Percentiles rank a stretch among this genome's conserved stretches.
Conservation (phyloP, 2,888 invertebrate species). For the Drosophila cracens region DNA sequence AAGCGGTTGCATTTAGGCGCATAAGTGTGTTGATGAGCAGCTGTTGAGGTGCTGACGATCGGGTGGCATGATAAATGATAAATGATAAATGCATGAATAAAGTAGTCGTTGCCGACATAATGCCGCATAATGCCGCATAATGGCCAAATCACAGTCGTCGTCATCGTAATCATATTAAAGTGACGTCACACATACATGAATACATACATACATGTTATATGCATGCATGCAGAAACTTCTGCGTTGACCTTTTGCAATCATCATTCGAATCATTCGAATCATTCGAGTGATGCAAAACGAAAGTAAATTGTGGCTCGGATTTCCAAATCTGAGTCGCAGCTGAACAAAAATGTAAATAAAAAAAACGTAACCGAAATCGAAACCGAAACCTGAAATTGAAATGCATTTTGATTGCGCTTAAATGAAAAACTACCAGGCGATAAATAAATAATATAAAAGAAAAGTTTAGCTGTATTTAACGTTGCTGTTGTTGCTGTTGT, state of each 20-base stretch:
- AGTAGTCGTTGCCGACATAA: conserved; percentile 14
- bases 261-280: background rate
- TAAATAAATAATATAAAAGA: conserved; percentile 53
- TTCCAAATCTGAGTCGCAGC: conserved; percentile 36
- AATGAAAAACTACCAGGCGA: conserved; percentile 51
- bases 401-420: conserved; percentile 71
- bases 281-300: conserved; percentile 32
- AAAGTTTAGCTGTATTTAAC: conserved; percentile 36
- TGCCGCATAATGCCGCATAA: conserved; percentile 14
- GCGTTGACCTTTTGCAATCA: conserved; percentile 48
- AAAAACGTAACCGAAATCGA: conserved; percentile 21
- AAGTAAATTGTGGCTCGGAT: conserved; percentile 34
- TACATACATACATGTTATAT: background rate
- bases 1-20: conserved; percentile 39
- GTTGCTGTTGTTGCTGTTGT: conserved; percentile 15
- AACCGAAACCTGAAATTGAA: conserved; percentile 60
- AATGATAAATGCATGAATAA: conserved; percentile 35
- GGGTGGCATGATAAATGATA: conserved; percentile 6
- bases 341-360: background rate
- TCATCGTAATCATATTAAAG: conserved; percentile 26
- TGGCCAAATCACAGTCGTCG: conserved; percentile 24
- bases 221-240: conserved; percentile 35
- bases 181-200: conserved; percentile 33
- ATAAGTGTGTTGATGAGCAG: conserved; percentile 31
- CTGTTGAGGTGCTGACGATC: conserved; percentile 18